Base-by-base conservation (phyloP, 2,113 vertebrate species). In the Todiramphus chloris region DNA sequence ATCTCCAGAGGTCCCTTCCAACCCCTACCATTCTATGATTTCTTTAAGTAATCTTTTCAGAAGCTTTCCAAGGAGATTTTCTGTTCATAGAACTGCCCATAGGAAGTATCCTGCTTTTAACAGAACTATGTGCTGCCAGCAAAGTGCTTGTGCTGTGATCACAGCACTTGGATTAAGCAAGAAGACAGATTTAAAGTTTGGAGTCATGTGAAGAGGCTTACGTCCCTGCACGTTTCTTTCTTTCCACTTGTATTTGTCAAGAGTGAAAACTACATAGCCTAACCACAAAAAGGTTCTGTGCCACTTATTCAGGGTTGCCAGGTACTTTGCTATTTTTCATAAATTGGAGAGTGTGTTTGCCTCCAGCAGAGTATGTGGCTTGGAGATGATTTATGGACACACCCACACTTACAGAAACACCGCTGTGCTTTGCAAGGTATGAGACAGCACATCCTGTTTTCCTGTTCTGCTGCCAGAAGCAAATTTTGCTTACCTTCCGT, bases 381-480 rank as follows among this genome's bases (percentile, higher is more conserved):
- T 63, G 48, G 17, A 58, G 55, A 31, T 1, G 3, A 19, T 25
- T 75, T 53, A 43, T 20, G 66, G 64, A 66, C 43, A n/a, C 21
- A 21, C n/a, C 9, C 15, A 25, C 33, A 24, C 31, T 31, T 63
- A 31, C 0, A 59, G 82, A 69, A 69, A n/a, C 1, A 1, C 35
- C 1, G 2, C 1, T 73, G 25, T 21, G 41, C 39, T 69, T 69
- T 51, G 31, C 50, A 60, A 50, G 41, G 27, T 24, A 7, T 8
- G 7, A 67, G 15, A 8, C 24, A 30, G 27, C 41, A 39, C 0
- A 0, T 39, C 25, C 10, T 70, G 15, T 62, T 13, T 31, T 81
- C 50, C n/a, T 51, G 4, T 66, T 67, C 83, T 60, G 33, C 56
- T 83, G 30, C 69, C 56, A 70, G 51, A 19, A 80, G 23, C 50